Evolutionary conservation across 2,888 invertebrate genomes (phyloP), one percentile per base, ranked within the genome.

Genomic region (Harpalus rufipes): DNA sequence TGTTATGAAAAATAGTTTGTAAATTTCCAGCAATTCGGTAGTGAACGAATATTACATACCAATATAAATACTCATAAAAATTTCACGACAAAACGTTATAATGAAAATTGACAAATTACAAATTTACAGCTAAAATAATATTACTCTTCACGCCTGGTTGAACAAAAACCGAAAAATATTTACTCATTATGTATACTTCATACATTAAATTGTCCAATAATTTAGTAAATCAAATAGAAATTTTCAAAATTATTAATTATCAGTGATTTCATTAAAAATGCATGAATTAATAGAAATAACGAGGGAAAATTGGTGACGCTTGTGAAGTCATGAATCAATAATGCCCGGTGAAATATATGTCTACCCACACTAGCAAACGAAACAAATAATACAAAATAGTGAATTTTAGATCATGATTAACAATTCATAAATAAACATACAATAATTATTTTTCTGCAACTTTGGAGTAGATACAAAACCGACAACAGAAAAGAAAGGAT

Each of bases 131-230:
- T 78, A 78, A 61, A 80, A 61, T 80, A 80, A 80, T 41, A 80
- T 61, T 78, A 65, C 16, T 78, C 63, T 78, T 84, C 76, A 84
- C 84, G 74, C 84, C 65, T 78, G n/a, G 14, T 0, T 78, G 65
- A 59, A 84, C 78, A 78, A 84, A 84, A 84, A 76, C 16, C 51
- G 65, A 78, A 84, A 76, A 84, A 84, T 84, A 84, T 84, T 84
- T 84, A 51, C 84, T 21, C 61, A 72, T 56, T 74, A 61, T 82
- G 74, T 61, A 61, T 80, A 80, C 41, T 61, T 80, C 39, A 61
- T 61, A 80, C 21, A 80, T 80, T 16, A 80, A 61, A 80, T 78
- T 78, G 39, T 7, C 51, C 61, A 25, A 39, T 61, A 80, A 61
- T 80, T 80, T 80, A 80, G 16, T 80, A 80, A 80, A 80, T 61